Conservation (phyloP, 2,797 vertebrate species). For the Rhinogobio ventralis region DNA sequence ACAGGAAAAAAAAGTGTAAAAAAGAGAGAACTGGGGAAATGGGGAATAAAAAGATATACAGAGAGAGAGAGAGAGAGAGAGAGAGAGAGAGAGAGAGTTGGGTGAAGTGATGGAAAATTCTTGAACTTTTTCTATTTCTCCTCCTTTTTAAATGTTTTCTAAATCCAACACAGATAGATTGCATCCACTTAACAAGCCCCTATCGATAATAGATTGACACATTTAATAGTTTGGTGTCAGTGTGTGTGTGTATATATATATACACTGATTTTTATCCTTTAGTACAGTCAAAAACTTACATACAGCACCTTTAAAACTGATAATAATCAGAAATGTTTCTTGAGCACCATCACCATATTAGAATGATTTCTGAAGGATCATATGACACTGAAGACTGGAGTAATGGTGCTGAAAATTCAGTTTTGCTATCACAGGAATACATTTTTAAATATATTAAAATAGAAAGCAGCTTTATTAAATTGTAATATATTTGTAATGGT, state of each 20-base stretch:
- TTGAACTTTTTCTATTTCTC: conserved; percentile 1
- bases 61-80: conserved; percentile 9
- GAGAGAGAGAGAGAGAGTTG: not conserved
- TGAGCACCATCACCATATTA: not conserved
- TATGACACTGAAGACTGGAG: not conserved
- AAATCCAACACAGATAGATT: not conserved
- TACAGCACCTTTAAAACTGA: not conserved
- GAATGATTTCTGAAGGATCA: not conserved
- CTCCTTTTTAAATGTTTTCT: too few relatives aligned
- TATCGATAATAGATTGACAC: not conserved
- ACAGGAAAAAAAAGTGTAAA: conserved; percentile 14
- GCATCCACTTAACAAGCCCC: not conserved
- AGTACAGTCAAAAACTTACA: too few relatives aligned
- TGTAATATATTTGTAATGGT: too few relatives aligned
- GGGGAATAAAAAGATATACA: conserved; percentile 3
- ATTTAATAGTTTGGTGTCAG: not conserved
- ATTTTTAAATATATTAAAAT: too few relatives aligned
- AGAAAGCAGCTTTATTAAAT: too few relatives aligned
- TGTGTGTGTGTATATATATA: too few relatives aligned
- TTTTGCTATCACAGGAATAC: not conserved
- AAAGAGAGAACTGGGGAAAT: conserved; percentile 3
- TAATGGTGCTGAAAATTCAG: not conserved
- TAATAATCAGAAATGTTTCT: not conserved
- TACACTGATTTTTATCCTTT: too few relatives aligned
- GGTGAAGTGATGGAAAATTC: not conserved